phyloP scores from a whole-genome alignment of 2,888 invertebrate genomes.

The Drosophila aldrichi region DNA sequence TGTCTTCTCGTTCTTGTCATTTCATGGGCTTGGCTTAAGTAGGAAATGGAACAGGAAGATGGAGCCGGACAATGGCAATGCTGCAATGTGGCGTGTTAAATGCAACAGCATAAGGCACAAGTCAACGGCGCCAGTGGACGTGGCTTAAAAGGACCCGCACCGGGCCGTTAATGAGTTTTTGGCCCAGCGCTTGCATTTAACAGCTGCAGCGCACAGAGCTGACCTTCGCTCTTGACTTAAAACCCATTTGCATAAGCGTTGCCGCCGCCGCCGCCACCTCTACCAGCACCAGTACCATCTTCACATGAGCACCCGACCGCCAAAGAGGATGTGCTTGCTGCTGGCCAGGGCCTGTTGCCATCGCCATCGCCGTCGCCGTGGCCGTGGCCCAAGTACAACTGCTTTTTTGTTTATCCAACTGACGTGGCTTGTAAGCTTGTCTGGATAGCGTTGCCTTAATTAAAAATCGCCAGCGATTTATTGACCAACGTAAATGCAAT shows the following conservation, averaged over 20 bases:
- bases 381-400: constrained; percentile 14
- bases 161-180: constrained; percentile 69
- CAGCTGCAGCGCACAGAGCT: constrained; percentile 53
- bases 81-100: constrained; percentile 48
- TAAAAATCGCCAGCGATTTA: constrained; percentile 65
- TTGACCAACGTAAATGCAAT: constrained; percentile 61
- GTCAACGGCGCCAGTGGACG: constrained; percentile 37
- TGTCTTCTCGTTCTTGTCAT: not conserved
- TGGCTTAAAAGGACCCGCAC: constrained; percentile 58
- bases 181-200: constrained; percentile 55
- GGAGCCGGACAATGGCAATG: constrained; percentile 11
- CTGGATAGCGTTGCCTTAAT: constrained; percentile 67
- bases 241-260: constrained; percentile 74
- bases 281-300: constrained; percentile 1
- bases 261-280: not conserved
- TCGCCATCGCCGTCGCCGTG: not conserved
- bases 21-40: constrained; percentile 26
- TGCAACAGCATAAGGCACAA: constrained; percentile 36
- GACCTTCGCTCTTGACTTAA: constrained; percentile 76
- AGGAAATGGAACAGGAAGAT: constrained; percentile 37
- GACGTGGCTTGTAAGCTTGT: constrained; percentile 49
- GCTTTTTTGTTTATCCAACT: constrained; percentile 50
- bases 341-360: not conserved
- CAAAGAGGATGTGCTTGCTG: constrained; percentile 27
- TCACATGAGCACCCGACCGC: constrained; percentile 14